Base-by-base conservation (phyloP, 2,797 vertebrate genomes). In the Spinibarbus caldwelli region DNA sequence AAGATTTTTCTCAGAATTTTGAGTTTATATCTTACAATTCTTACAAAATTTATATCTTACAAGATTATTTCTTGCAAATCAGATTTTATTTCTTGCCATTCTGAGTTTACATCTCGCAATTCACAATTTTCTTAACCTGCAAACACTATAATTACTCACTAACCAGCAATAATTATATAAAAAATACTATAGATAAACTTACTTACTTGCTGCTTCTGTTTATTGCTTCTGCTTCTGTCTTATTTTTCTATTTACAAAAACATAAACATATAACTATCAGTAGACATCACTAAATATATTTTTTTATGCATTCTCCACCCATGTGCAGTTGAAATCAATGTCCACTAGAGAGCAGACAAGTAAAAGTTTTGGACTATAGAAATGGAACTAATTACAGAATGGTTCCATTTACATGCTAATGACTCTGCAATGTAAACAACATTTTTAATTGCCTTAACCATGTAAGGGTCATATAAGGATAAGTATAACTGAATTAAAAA, bases 341-440 rank as follows among this genome's bases (percentile, higher is more conserved):
- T 80, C 84, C 84, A 84, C 84, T 26, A 72, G 81, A 52, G 85
- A 21, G 66, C 82, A 45, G 81, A 26, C 5, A 17, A 84, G 72
- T 21, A 45, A 79, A 77, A 8, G 34, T 77, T 45, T 26, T 71
- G 2, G 31, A 43, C 36, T 6, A 64, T 23, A 31, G 17, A 38
- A 64, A 66, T 71, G 57, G 12, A 31, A 12, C 1, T 19, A 23
- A 21, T 54, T 36, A 19, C 31, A 23, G 26, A 76, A 49, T 0
- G 10, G 1, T n/a, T n/a, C n/a, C n/a, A n/a, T n/a, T n/a, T n/a
- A n/a, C n/a, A n/a, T 41, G 15, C 64, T 19, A 41, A 54, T 79
- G 8, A 78, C 36, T 49, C 21, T 34, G 12, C 14, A 49, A 36
- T 26, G 21, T 36, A 67, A 68, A 59, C 75, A 43, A 5, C 21